Evolutionary conservation across 1,140 invertebrate genomes (phyloP), one percentile per base, ranked within the genome.

Genomic region (Bactericera cockerelli): DNA sequence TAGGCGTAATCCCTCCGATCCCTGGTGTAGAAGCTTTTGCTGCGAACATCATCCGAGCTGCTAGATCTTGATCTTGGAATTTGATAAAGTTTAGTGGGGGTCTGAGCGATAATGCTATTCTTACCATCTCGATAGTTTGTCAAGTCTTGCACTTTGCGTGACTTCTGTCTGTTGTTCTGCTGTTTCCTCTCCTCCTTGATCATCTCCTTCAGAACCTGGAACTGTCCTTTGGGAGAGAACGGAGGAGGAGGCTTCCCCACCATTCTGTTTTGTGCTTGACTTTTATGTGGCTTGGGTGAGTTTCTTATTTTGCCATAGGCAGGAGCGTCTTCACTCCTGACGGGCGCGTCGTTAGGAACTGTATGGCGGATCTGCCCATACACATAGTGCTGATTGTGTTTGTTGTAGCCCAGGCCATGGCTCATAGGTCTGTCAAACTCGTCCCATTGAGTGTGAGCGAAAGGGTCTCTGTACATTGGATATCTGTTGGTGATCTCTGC

Each of bases 401-500:
- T 49, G 19, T 49, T 49, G n/a, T 49, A 49, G 22, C 42, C 42
- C 6, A 19, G n/a, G 3, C 42, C 42, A 49, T 49, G 42, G 42
- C 22, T 49, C n/a, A 49, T 4, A 16, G 42, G 42, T 49, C 42
- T 49, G 19, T 49, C 42, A n/a, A 19, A 49, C 19, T 49, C 63
- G 19, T 85, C 80, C 86, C 86, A 88, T 63, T 87, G 76, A 71
- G 88, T 87, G 69, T 84, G 84, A 42, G 81, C 77, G 66, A 89
- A 84, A 1, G 86, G 85, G 68, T 90, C 86, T 25, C 82, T 77
- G 70, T 83, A 86, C 38, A 82, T 81, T 26, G 83, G 84, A 62
- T 89, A 80, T 72, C 89, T 83, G 71, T 91, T 89, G 61, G 86
- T 89, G 36, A 84, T 81, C 71, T 89, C 86, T 1, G 86, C 83